Conservation (phyloP, 2,888 invertebrate species). For the Pammene aurita region DNA sequence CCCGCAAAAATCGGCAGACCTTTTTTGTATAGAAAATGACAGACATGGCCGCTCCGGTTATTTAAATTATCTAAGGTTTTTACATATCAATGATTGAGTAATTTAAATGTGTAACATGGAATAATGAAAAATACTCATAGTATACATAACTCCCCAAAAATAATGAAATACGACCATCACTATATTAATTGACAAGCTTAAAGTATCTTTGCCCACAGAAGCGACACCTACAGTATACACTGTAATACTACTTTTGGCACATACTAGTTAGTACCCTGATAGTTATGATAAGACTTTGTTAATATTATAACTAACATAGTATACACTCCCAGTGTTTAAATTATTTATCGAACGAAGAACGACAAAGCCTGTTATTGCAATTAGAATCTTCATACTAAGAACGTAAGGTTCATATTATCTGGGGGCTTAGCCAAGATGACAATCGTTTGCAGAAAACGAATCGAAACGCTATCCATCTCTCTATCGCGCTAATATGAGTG, state of each 20-base stretch:
- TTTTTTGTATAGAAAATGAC: no score
- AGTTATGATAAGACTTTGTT: conserved; percentile 19
- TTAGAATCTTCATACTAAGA: neutral
- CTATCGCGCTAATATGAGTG: no score
- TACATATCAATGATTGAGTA: no score
- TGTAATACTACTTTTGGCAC: conserved; percentile 46
- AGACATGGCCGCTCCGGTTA: no score
- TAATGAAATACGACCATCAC: neutral
- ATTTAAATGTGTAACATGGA: neutral
- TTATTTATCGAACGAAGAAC: neutral
- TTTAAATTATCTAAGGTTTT: no score
- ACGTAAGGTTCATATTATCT: neutral
- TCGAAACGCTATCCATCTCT: no score
- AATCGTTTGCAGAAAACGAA: no score
- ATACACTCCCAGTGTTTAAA: neutral
- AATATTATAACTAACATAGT: neutral
- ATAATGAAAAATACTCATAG: neutral
- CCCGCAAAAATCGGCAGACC: no score
- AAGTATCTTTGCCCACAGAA: conserved; percentile 5
- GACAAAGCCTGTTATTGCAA: neutral
- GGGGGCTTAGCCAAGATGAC: no score
- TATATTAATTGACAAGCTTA: no score
- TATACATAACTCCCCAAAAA: neutral
- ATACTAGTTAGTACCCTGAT: conserved; percentile 47
- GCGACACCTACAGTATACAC: conserved; percentile 16